phyloP scores from a whole-genome alignment of 37 sponge, comb jelly and placozoan species.

The Mnemiopsis leidyi region DNA sequence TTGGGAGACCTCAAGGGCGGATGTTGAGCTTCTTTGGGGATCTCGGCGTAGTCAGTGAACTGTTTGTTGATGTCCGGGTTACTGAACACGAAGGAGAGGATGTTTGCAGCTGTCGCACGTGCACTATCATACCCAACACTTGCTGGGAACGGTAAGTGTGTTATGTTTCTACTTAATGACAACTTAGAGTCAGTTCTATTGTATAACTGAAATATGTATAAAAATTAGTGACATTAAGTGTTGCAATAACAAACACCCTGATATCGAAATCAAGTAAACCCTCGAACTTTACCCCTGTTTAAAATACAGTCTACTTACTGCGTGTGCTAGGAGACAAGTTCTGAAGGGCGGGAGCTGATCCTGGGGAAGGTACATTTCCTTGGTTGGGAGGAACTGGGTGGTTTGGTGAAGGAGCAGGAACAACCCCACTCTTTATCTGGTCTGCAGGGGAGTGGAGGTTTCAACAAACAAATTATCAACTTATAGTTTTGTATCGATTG shows the following conservation, averaged over 20 bases:
- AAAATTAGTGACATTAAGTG: no score
- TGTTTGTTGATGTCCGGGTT: constrained; percentile 64
- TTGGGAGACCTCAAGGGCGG: not conserved
- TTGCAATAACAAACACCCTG: no score
- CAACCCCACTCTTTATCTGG: not conserved
- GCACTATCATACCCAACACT: constrained; percentile 18
- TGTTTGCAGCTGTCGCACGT: constrained; percentile 15
- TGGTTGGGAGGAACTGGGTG: not conserved
- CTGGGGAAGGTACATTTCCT: not conserved
- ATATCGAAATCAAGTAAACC: no score
- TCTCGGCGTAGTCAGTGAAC: not conserved
- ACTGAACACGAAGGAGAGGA: constrained; percentile 60
- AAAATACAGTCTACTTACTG: no score
- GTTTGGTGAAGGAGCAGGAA: not conserved
- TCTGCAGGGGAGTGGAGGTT: no score
- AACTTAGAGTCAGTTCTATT: no score
- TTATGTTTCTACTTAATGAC: no score
- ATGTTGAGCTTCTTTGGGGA: not conserved
- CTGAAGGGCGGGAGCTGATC: not conserved
- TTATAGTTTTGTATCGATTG: no score
- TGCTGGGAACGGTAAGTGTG: not conserved
- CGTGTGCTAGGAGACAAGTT: not conserved
- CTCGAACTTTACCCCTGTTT: no score
- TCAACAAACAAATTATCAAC: no score
- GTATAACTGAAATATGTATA: no score